Conservation (phyloP, 2,888 invertebrate species). For the Drosophila histrio region DNA sequence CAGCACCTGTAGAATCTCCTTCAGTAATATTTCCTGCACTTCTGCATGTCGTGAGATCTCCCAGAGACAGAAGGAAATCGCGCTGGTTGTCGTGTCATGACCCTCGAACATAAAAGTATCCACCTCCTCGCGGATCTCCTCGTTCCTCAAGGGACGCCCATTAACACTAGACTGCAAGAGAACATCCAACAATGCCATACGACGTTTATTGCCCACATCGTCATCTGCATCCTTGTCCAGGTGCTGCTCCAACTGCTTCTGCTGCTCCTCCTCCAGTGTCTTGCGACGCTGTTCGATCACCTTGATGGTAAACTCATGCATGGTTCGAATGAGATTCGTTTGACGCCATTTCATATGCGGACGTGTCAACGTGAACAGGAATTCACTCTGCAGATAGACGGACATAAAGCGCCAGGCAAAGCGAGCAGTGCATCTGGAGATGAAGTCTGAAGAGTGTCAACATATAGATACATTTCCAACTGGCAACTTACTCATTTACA, state of each 20-base stretch:
- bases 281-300: slow-evolving; percentile 77
- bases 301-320: slow-evolving; percentile 80
- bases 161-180: slow-evolving; percentile 86
- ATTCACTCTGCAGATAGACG: slow-evolving; percentile 59
- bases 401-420: slow-evolving; percentile 74
- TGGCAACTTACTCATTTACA: slow-evolving; percentile 86
- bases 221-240: slow-evolving; percentile 31
- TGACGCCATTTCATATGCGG: slow-evolving; percentile 61
- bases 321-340: slow-evolving; percentile 62
- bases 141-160: slow-evolving; percentile 86
- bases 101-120: slow-evolving; percentile 90
- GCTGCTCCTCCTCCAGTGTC: slow-evolving; percentile 52
- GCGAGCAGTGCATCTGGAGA: slow-evolving; percentile 67
- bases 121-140: slow-evolving; percentile 88
- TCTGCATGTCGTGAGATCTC: slow-evolving; percentile 73
- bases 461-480: background rate
- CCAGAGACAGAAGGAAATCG: slow-evolving; percentile 73
- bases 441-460: background rate
- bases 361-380: slow-evolving; percentile 64
- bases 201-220: slow-evolving; percentile 85
- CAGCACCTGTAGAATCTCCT: slow-evolving; percentile 70
- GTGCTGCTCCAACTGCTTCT: slow-evolving; percentile 24
- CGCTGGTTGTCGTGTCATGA: slow-evolving; percentile 82
- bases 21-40: slow-evolving; percentile 73
- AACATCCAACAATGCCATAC: slow-evolving; percentile 88